Conservation (phyloP, 2,113 vertebrate genomes). For the Tricholaema leucomelas region DNA sequence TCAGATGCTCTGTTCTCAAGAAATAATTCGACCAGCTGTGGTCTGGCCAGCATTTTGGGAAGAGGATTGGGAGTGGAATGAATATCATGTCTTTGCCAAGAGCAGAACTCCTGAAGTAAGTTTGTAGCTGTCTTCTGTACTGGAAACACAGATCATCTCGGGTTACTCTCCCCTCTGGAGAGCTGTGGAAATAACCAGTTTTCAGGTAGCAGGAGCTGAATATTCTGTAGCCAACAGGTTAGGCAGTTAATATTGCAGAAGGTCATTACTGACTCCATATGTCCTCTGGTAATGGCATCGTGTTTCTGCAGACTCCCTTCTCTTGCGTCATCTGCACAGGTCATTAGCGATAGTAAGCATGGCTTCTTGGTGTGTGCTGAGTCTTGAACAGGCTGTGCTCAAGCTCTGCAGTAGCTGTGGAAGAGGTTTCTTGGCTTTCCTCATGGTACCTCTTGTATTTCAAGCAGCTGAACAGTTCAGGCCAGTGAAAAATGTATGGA, state of each 20-base stretch:
- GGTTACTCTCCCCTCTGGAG: background rate
- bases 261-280: background rate
- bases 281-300: constrained; percentile 17
- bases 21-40: background rate
- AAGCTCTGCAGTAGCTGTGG: background rate
- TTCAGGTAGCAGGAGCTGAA: background rate
- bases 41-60: background rate
- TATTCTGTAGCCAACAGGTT: background rate
- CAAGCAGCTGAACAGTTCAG: background rate
- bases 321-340: background rate
- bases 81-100: background rate
- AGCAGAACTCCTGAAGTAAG: background rate
- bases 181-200: background rate
- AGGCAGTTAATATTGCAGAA: constrained; percentile 1
- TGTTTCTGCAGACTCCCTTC: constrained; percentile 10
- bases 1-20: background rate
- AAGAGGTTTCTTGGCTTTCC: background rate
- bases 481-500: background rate
- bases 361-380: background rate
- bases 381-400: constrained; percentile 25
- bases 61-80: background rate
- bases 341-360: constrained; percentile 1
- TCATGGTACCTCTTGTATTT: background rate
- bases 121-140: background rate
- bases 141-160: background rate